Percentiles rank a stretch among this genome's conserved stretches.
These are phyloP conservation scores for Clanis bilineata DNA, from an alignment of 2,888 invertebrate genomes.

Conservation along the genomic window DNA sequence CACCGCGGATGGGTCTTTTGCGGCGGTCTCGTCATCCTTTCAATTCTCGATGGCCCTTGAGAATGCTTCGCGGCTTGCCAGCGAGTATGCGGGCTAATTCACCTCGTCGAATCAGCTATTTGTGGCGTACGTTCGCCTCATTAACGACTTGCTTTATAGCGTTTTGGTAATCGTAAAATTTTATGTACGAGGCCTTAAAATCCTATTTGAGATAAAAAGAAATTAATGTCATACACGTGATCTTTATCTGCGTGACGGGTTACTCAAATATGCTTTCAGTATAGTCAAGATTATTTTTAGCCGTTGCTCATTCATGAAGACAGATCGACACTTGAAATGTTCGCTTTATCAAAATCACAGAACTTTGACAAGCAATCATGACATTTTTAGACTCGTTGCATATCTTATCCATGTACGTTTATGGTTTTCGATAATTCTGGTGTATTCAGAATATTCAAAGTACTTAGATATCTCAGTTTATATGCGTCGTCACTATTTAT, in stretches of 20 bases:
- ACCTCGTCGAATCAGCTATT: conserved; percentile 52
- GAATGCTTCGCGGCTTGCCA: conserved; percentile 49
- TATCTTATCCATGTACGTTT: neutral
- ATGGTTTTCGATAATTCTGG: neutral
- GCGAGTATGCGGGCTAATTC: conserved; percentile 53
- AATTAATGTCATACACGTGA: conserved; percentile 6
- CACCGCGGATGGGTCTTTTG: conserved; percentile 44
- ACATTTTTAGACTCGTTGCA: conserved; percentile 15
- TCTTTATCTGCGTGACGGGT: neutral
- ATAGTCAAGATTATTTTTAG: conserved; percentile 1
- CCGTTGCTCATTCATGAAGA: conserved; percentile 8
- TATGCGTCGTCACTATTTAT: too few species aligned
- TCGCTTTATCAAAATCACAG: conserved; percentile 32
- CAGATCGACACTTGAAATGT: conserved; percentile 14
- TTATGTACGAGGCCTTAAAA: conserved; percentile 9
- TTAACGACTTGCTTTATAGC: conserved; percentile 35
- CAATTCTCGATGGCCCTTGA: conserved; percentile 53
- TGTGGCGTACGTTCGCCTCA: conserved; percentile 46
- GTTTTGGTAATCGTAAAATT: conserved; percentile 17
- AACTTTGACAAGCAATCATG: conserved; percentile 26
- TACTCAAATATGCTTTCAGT: neutral
- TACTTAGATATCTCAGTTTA: neutral
- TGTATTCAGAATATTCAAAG: neutral
- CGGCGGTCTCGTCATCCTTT: conserved; percentile 52
- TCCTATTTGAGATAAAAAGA: neutral